phyloP scores from a whole-genome alignment of 2,113 vertebrate species.

The Carassius carassius region DNA sequence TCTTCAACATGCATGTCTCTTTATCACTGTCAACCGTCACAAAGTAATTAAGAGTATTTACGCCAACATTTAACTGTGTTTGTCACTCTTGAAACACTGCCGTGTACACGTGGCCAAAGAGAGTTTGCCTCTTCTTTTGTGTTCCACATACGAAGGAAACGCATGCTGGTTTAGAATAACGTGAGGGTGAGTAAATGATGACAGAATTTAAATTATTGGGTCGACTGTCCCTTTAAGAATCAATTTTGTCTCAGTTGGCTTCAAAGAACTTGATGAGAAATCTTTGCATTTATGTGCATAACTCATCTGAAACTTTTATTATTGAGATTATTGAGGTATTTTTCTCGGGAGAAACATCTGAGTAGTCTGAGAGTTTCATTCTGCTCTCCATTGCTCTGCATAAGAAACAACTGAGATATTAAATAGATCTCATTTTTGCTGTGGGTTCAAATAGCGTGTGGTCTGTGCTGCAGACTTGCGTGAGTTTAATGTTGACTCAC shows the following conservation, averaged over 20 bases:
- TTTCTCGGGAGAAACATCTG: background rate
- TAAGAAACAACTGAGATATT: background rate
- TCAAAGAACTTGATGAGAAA: background rate
- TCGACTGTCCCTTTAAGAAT: background rate
- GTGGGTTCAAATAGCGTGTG: slow-evolving; percentile 2
- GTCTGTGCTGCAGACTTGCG: slow-evolving; percentile 15
- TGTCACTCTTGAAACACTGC: background rate
- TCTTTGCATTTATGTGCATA: background rate
- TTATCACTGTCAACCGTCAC: background rate
- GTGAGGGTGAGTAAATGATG: background rate
- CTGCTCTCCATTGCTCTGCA: background rate
- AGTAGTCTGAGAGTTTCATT: background rate
- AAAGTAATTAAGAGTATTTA: background rate
- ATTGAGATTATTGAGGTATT: too few relatives aligned
- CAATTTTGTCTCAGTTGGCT: background rate
- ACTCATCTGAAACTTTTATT: background rate
- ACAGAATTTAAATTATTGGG: background rate
- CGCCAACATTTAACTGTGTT: background rate
- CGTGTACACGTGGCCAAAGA: background rate
- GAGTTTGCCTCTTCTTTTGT: background rate
- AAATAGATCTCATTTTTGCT: background rate
- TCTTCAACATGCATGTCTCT: background rate
- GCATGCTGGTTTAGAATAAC: background rate
- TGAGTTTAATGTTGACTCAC: slow-evolving; percentile 38
- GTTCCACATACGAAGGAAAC: background rate